Evolutionary conservation across 1,140 invertebrate genomes (phyloP), one percentile per base, ranked within the genome.

Genomic region (Sycophaga agraensis): DNA sequence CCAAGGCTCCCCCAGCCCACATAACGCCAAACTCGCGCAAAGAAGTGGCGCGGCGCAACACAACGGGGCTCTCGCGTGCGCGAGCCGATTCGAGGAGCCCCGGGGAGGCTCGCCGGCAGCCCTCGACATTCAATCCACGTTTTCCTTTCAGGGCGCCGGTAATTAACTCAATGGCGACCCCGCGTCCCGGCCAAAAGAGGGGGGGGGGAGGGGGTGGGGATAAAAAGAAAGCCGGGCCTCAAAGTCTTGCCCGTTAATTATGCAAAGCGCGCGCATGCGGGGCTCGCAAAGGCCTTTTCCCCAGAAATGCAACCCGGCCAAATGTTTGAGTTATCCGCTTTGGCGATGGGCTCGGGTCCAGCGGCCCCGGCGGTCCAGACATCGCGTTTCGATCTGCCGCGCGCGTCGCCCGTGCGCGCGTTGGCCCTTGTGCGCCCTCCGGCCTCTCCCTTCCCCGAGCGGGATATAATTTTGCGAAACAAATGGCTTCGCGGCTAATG

Each of bases 341-440:
- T 22, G n/a, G 42, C 46, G 46, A 42, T 63, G 46, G 50, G 64
- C 50, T 45, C 51, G 63, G 26, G 43, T 55, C 49, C 50, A 54
- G 59, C 28, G 19, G 14, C 9, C 28, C 37, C n/a, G n/a, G n/a
- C 54, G 11, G 51, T 57, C 43, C 53, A 66, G 65, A 66, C 60
- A 66, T 66, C 61, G 61, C 61, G 28, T 59, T 59, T 63, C 53
- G 57, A 66, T 66, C 65, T 66, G 61, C n/a, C n/a, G n/a, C n/a
- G n/a, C n/a, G n/a, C n/a, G n/a, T n/a, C n/a, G 43, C 4, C 6
- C n/a, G n/a, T n/a, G 21, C 19, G 24, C 24, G 45, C 45, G 24
- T 16, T 3, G 7, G 22, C 16, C 14, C 14, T 8, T 16, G 8
- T 28, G 46, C 26, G 17, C 31, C 11, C 28, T 31, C 28, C 28